These are phyloP conservation scores for Ametastegia equiseti DNA, from an alignment of 2,888 invertebrate species.

Conservation along the genomic window DNA sequence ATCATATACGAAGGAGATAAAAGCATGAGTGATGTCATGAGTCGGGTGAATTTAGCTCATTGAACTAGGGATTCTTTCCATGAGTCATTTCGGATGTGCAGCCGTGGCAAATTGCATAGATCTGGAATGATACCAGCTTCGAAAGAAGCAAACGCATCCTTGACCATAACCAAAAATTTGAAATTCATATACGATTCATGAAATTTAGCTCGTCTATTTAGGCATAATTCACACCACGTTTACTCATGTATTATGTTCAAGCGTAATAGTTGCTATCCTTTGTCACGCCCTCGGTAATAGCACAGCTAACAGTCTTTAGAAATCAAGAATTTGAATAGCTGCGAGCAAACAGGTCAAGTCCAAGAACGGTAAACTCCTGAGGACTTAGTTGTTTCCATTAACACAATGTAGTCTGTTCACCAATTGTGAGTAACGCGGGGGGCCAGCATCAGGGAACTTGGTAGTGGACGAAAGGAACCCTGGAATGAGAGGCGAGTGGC, in stretches of 20 bases:
- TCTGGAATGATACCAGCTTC: neutral
- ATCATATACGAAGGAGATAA: neutral
- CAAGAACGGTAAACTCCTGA: conserved; percentile 13
- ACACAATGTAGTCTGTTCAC: conserved; percentile 27
- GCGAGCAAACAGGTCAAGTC: conserved; percentile 11
- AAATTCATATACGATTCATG: no score
- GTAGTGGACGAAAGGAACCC: neutral
- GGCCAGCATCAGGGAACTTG: neutral
- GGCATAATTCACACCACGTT: neutral
- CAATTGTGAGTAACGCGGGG: conserved; percentile 16
- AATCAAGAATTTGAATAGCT: conserved; percentile 16
- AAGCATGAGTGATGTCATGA: neutral
- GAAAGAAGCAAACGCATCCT: neutral
- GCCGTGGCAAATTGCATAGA: neutral
- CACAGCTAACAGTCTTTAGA: neutral
- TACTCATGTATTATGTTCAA: neutral
- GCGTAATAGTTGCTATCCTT: neutral
- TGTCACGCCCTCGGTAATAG: neutral
- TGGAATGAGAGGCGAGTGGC: neutral
- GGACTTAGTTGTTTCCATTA: neutral
- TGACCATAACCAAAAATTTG: neutral
- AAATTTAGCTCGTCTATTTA: no score
- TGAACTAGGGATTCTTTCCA: neutral
- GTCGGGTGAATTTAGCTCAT: neutral
- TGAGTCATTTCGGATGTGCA: neutral